These are phyloP conservation scores for Vimba vimba DNA, from an alignment of 2,113 vertebrate species.

Conservation along the genomic window DNA sequence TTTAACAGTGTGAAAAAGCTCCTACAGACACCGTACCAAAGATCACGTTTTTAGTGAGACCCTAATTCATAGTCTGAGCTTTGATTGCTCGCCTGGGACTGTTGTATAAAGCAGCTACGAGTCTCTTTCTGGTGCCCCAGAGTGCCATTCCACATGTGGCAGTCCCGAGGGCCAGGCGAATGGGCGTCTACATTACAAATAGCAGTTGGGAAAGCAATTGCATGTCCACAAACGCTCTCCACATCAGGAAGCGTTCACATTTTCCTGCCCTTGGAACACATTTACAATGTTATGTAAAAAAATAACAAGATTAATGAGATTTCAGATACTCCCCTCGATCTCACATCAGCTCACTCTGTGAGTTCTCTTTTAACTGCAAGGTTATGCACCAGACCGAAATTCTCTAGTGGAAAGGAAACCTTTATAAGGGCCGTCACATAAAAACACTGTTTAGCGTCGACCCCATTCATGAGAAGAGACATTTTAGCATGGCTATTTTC, in stretches of 20 bases:
- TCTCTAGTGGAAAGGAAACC: conserved; percentile 52
- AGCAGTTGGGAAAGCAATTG: conserved; percentile 53
- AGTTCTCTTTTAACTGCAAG: conserved; percentile 47
- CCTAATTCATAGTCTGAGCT: conserved; percentile 71
- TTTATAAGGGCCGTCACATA: conserved; percentile 54
- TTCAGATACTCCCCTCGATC: conserved; percentile 49
- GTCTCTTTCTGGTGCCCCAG: conserved; percentile 75
- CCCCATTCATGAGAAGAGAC: conserved; percentile 20
- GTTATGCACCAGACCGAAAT: conserved; percentile 40
- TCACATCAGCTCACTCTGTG: conserved; percentile 45
- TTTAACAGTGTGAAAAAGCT: conserved; percentile 43
- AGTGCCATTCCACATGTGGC: conserved; percentile 60
- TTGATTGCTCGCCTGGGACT: conserved; percentile 65
- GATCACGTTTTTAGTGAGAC: conserved; percentile 50
- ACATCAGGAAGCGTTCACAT: conserved; percentile 67
- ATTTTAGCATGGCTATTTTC: conserved; percentile 36
- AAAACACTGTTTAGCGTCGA: conserved; percentile 45
- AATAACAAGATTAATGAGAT: conserved; percentile 59
- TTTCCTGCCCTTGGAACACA: conserved; percentile 61
- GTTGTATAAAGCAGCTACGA: conserved; percentile 72
- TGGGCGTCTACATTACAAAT: conserved; percentile 61
- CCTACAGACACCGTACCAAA: conserved; percentile 30
- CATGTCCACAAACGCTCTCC: conserved; percentile 59
- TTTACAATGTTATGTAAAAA: conserved; percentile 65
- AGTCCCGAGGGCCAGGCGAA: conserved; percentile 57